Percentiles rank a stretch among this genome's conserved stretches.
Evolutionary conservation across 2,113 vertebrate species (phyloP).

Genomic region (Pungitius pungitius): DNA sequence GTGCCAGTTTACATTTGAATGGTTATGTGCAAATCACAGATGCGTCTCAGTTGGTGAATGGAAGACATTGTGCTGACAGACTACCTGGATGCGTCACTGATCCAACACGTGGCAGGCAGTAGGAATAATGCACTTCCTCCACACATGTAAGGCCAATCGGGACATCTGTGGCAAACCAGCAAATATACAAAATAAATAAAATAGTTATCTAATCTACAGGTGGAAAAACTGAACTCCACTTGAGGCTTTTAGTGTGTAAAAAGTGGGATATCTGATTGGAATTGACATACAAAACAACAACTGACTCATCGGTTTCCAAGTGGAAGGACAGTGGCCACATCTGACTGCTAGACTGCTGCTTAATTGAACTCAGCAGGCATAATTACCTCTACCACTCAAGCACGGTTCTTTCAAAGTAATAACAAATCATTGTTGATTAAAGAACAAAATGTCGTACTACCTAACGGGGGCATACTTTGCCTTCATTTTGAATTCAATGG

Average conservation of each 20-base stretch:
- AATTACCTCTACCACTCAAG: background rate
- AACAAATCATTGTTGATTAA: background rate
- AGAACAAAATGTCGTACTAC: background rate
- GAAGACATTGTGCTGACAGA: background rate
- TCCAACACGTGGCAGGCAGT: background rate
- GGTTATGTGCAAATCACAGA: background rate
- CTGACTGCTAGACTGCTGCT: background rate
- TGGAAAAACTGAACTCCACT: background rate
- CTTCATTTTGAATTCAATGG: background rate
- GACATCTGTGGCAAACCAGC: background rate
- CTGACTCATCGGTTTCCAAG: background rate
- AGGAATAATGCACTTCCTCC: background rate
- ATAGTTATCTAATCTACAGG: background rate
- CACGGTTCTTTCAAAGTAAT: background rate
- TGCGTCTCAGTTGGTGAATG: background rate
- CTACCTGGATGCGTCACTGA: background rate
- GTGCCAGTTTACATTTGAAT: background rate
- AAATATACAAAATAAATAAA: background rate
- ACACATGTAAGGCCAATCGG: background rate
- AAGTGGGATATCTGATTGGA: background rate
- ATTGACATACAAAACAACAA: too few relatives aligned
- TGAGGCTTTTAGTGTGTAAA: background rate
- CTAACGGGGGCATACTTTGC: background rate
- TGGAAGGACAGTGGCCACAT: background rate
- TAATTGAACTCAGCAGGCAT: background rate